A percentile compares a stretch with the other conserved stretches of the same genome.
Conservation (phyloP, 2,113 vertebrate species). For the Ictalurus punctatus region DNA sequence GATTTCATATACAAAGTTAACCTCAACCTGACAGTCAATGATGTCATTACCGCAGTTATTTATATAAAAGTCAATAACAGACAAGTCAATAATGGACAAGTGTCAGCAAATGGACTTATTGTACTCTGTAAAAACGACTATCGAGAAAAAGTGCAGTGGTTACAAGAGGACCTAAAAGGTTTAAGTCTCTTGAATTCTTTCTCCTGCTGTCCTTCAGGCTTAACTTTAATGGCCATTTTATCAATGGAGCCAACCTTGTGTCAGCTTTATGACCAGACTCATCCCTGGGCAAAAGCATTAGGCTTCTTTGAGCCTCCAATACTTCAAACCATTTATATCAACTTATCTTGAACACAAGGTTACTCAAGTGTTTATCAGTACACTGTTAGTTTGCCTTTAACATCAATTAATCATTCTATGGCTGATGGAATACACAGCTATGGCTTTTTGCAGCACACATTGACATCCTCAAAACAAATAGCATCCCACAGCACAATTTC, state of each 20-base stretch:
- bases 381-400: slow-evolving; percentile 7
- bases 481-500: neutral
- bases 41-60: slow-evolving; percentile 35
- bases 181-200: slow-evolving; percentile 40
- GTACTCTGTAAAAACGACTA: neutral
- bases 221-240: slow-evolving; percentile 49
- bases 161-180: slow-evolving; percentile 43
- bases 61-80: slow-evolving; percentile 38
- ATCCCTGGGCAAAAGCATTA: slow-evolving; percentile 35
- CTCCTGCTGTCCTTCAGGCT: slow-evolving; percentile 32
- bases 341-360: slow-evolving; percentile 36
- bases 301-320: slow-evolving; percentile 37
- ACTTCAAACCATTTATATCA: slow-evolving; percentile 46
- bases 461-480: slow-evolving; percentile 11
- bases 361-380: slow-evolving; percentile 48
- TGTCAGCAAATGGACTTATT: slow-evolving; percentile 34
- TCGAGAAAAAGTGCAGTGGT: slow-evolving; percentile 8
- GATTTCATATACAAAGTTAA: neutral
- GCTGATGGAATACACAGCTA: slow-evolving; percentile 14
- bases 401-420: slow-evolving; percentile 26
- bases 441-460: slow-evolving; percentile 13
- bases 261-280: slow-evolving; percentile 23
- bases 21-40: neutral
- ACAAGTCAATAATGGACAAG: slow-evolving; percentile 13
- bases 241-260: slow-evolving; percentile 46